Evolutionary conservation across 2,888 invertebrate genomes (phyloP).

Genomic region (Thereva nobilitata): DNA sequence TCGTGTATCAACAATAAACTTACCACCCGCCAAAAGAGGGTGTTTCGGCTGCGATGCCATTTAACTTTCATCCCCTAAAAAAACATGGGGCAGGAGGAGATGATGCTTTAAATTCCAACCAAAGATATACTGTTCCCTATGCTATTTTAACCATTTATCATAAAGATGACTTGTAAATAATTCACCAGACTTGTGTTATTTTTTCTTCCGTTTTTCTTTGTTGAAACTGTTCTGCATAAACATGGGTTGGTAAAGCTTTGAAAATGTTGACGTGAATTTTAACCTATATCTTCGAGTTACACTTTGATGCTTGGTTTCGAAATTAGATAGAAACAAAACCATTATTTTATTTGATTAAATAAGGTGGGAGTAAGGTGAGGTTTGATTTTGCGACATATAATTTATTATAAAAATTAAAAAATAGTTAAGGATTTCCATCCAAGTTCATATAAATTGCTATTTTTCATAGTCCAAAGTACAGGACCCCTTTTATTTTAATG

Average conservation of each 20-base stretch:
- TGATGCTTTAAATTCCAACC: conserved; percentile 11
- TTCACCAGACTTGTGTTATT: conserved; percentile 23
- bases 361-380: no score
- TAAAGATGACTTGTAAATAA: conserved; percentile 39
- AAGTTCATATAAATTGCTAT: no score
- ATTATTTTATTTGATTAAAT: no score
- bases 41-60: not conserved
- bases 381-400: no score
- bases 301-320: no score
- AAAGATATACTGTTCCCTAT: not conserved
- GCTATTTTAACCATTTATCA: conserved; percentile 32
- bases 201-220: conserved; percentile 7
- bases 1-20: conserved; percentile 17
- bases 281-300: not conserved
- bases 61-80: not conserved
- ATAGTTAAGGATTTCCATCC: no score
- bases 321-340: no score
- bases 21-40: not conserved
- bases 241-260: not conserved
- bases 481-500: no score
- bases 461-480: no score
- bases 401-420: no score
- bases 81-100: not conserved
- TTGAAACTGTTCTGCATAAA: conserved; percentile 5
- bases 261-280: conserved; percentile 21